phyloP scores from a whole-genome alignment of 2,797 vertebrate species.

The Malacoraja senta region DNA sequence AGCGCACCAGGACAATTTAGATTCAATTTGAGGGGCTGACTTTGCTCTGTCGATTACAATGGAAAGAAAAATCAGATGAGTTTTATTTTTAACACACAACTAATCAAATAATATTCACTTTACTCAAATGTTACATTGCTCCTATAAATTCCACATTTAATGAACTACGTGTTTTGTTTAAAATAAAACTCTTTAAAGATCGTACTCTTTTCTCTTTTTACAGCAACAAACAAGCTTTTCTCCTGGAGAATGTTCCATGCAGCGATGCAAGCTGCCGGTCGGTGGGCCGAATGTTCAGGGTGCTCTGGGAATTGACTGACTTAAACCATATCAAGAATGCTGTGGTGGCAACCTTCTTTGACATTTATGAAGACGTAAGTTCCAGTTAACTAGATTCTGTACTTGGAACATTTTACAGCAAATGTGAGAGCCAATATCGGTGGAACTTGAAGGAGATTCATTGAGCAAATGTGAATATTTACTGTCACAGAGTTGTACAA shows the following conservation, averaged over 20 bases:
- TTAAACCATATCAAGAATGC: slow-evolving; percentile 78
- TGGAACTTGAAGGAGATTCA: background rate
- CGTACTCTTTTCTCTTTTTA: background rate
- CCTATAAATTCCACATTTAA: background rate
- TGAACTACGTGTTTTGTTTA: background rate
- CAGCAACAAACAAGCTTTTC: slow-evolving; percentile 80
- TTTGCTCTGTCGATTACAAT: background rate
- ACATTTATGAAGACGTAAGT: slow-evolving; percentile 97
- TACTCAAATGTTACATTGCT: too few species aligned
- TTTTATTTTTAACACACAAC: too few species aligned
- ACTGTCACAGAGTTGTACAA: too few species aligned
- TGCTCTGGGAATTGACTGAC: slow-evolving; percentile 84
- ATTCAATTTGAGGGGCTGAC: background rate
- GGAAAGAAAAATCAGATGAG: background rate
- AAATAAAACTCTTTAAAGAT: background rate
- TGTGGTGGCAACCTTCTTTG: slow-evolving; percentile 82
- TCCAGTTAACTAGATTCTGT: background rate
- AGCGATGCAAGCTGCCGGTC: slow-evolving; percentile 63
- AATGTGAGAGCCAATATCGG: background rate
- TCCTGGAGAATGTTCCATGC: slow-evolving; percentile 85
- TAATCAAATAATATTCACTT: background rate
- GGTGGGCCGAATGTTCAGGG: slow-evolving; percentile 71
- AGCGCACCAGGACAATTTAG: background rate
- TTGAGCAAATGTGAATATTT: background rate
- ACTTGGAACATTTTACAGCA: too few species aligned